These are phyloP conservation scores for Periparus ater DNA, from an alignment of 2,797 vertebrate genomes.

Conservation along the genomic window DNA sequence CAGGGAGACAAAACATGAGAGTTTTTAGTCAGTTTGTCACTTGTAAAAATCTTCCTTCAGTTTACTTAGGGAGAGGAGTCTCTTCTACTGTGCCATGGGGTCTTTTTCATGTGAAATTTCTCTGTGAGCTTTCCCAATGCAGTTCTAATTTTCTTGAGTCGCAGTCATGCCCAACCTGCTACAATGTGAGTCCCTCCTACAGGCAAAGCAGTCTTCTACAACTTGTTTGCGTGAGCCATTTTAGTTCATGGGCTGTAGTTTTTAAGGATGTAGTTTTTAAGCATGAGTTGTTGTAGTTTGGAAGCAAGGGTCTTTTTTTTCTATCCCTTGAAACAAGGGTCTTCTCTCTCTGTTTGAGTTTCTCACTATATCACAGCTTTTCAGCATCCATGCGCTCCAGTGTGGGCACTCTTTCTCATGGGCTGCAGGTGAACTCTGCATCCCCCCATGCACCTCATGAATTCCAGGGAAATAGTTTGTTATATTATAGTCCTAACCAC, in stretches of 20 bases:
- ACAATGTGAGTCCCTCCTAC: background rate
- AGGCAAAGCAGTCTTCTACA: background rate
- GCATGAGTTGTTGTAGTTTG: background rate
- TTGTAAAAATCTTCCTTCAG: background rate
- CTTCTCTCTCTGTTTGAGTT: background rate
- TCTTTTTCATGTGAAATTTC: background rate
- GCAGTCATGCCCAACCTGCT: background rate
- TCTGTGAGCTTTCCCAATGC: background rate
- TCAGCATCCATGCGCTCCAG: background rate
- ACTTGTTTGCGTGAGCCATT: background rate
- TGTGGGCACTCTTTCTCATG: rapidly evolving
- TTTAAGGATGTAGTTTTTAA: no score
- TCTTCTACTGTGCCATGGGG: background rate
- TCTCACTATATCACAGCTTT: background rate
- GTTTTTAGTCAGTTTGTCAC: background rate
- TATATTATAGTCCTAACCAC: background rate
- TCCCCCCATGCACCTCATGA: background rate
- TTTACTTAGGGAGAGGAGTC: background rate
- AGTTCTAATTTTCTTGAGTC: background rate
- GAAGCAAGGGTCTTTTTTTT: background rate
- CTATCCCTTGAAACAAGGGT: background rate
- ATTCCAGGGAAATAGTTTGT: background rate
- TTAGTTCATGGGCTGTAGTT: background rate
- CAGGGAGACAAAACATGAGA: background rate
- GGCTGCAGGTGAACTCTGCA: background rate